Conservation (phyloP, 2,113 vertebrate genomes). For the Chaetodon auriga region DNA sequence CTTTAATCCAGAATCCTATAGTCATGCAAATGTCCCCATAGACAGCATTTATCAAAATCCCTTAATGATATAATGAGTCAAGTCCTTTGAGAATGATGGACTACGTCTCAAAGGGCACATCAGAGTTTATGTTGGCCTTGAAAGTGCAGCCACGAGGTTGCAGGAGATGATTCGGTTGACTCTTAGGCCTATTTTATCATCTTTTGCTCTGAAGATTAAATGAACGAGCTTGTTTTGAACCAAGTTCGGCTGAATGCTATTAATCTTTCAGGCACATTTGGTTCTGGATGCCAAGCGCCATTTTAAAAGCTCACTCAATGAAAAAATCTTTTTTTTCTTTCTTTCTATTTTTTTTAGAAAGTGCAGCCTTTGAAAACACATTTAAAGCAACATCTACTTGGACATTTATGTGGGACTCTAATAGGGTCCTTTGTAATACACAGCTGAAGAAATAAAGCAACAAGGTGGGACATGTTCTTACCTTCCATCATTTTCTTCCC, state of each 20-base stretch:
- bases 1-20: not conserved
- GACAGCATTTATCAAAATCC: slow-evolving; percentile 28
- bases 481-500: slow-evolving; percentile 46
- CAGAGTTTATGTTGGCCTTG: slow-evolving; percentile 42
- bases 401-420: slow-evolving; percentile 14
- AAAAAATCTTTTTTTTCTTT: not conserved
- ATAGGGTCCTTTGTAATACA: not conserved
- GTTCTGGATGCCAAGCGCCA: slow-evolving; percentile 39
- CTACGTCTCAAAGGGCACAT: slow-evolving; percentile 32
- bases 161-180: slow-evolving; percentile 17
- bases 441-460: slow-evolving; percentile 23
- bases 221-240: slow-evolving; percentile 33
- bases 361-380: not conserved
- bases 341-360: not conserved
- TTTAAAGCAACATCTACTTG: slow-evolving; percentile 7
- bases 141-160: slow-evolving; percentile 39
- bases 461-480: slow-evolving; percentile 17
- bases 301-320: slow-evolving; percentile 11
- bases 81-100: slow-evolving; percentile 22
- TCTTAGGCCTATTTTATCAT: slow-evolving; percentile 25
- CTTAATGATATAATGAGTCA: slow-evolving; percentile 9
- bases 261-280: slow-evolving; percentile 50
- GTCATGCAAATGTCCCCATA: slow-evolving; percentile 14
- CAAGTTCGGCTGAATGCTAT: slow-evolving; percentile 37
- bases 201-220: slow-evolving; percentile 35